Base-by-base conservation (phyloP, 2,113 vertebrate species). In the Lipophrys pholis region DNA sequence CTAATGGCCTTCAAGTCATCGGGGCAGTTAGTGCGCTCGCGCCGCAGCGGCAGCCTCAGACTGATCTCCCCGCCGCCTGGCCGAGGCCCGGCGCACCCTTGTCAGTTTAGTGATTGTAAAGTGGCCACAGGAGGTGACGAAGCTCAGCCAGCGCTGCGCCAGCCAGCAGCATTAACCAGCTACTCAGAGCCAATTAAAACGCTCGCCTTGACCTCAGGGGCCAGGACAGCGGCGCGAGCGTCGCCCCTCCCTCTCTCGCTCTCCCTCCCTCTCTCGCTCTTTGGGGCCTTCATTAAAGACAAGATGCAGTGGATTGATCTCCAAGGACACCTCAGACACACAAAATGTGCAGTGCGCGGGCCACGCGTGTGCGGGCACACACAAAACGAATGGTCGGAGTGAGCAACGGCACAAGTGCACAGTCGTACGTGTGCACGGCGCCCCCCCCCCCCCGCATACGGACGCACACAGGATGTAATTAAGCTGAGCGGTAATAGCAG, bases 101-200 rank as follows among this genome's bases (percentile, higher is more conserved):
- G 68, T 82, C 84, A 90, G 78, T 86, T 89, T 88, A 90, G 79
- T 79, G 81, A 84, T 76, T 87, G 83, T 81, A 89, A 92, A 93
- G 87, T 91, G 88, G 90, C 90, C 90, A 91, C 89, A 83, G 82
- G 90, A 93, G 91, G 89, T 91, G 86, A 77, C 5, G 57, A 62
- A 65, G 41, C 66, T 78, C 65, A 50, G 46, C 59, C 66, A 68
- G 21, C 3, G 11, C 59, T 5, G 9, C n/a, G 11, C 30, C 38
- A 73, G 80, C 76, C 85, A 83, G 75, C 53, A 49, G 78, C 76
- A 86, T 86, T 85, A 91, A 90, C 79, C 58, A 50, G 71, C 83
- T 81, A 78, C 89, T 89, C 84, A 85, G 70, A 83, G 85, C 89
- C 91, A 93, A 93, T 93, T 90, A 93, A 83, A 89, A 78, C 1